Percentiles rank a stretch among this genome's conserved stretches.
Conservation (phyloP, 2,797 vertebrate species). For the Arremon aurantiirostris region DNA sequence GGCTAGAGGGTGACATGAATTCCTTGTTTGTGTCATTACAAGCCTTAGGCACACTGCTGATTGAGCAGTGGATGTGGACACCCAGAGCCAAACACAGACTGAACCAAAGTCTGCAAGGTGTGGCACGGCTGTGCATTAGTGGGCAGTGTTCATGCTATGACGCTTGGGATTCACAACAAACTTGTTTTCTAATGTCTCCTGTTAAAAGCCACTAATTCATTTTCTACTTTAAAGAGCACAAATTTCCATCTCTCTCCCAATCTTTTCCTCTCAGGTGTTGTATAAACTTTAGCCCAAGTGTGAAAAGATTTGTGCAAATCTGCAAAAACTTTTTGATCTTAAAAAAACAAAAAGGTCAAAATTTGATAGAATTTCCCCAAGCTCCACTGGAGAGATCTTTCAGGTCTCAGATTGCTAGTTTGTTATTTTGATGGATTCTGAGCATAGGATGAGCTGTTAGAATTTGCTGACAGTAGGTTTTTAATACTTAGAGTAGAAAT, state of each 20-base stretch:
- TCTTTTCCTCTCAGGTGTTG: not conserved
- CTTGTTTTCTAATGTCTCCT: not conserved
- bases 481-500: not conserved
- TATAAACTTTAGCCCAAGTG: not conserved
- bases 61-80: not conserved
- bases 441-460: not conserved
- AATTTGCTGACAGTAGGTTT: not conserved
- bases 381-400: not conserved
- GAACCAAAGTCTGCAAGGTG: not conserved
- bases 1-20: not conserved
- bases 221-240: not conserved
- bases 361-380: not conserved
- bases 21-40: not conserved
- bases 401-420: not conserved
- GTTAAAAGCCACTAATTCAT: not conserved
- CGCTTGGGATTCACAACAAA: not conserved
- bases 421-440: not conserved
- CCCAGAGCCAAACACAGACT: not conserved
- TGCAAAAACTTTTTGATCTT: not conserved
- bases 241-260: not conserved
- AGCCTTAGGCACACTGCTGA: not conserved
- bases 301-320: not conserved
- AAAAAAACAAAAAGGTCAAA: not conserved
- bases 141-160: rapidly evolving
- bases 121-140: not conserved